These are phyloP conservation scores for Limnothrissa miodon DNA, from an alignment of 2,113 vertebrate species.

Conservation along the genomic window DNA sequence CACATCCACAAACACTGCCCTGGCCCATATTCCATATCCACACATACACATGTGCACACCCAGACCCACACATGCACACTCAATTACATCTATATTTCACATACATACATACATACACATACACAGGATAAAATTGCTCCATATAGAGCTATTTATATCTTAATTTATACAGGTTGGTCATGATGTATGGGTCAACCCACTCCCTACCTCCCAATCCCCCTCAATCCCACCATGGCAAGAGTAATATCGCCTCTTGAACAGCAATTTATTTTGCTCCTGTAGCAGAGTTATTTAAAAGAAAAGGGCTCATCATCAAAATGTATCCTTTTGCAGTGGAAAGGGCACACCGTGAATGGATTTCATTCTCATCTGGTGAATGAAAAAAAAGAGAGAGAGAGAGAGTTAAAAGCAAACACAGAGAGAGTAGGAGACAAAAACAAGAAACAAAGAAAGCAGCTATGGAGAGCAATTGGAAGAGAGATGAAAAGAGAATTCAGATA, in stretches of 20 bases:
- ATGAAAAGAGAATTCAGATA: neutral
- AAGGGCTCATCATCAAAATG: conserved; percentile 99
- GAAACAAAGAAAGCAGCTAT: neutral
- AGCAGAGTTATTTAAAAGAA: conserved; percentile 69
- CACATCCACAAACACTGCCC: neutral
- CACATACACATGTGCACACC: conserved; percentile 5
- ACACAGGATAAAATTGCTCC: conserved; percentile 63
- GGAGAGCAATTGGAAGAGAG: conserved; percentile 2
- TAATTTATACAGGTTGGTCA: conserved; percentile 73
- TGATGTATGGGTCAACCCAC: conserved; percentile 59
- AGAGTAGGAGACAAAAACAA: conserved; percentile 1
- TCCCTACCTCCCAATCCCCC: conserved; percentile 74
- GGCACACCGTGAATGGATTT: conserved; percentile 53
- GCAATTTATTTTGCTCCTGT: conserved; percentile 71
- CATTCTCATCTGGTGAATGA: conserved; percentile 70
- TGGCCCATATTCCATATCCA: conserved; percentile 10
- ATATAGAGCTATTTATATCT: conserved; percentile 75
- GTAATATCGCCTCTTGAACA: conserved; percentile 94
- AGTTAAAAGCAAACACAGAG: conserved; percentile 16
- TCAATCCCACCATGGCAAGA: conserved; percentile 92
- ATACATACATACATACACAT: conserved; percentile 8
- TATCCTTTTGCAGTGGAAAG: conserved; percentile 82
- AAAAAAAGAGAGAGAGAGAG: conserved; percentile 48
- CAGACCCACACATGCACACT: conserved; percentile 48
- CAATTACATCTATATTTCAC: conserved; percentile 33